Evolutionary conservation across 2,113 vertebrate species (phyloP), one percentile per base, ranked within the genome.

Genomic region (Plecturocebus donacophilus): DNA sequence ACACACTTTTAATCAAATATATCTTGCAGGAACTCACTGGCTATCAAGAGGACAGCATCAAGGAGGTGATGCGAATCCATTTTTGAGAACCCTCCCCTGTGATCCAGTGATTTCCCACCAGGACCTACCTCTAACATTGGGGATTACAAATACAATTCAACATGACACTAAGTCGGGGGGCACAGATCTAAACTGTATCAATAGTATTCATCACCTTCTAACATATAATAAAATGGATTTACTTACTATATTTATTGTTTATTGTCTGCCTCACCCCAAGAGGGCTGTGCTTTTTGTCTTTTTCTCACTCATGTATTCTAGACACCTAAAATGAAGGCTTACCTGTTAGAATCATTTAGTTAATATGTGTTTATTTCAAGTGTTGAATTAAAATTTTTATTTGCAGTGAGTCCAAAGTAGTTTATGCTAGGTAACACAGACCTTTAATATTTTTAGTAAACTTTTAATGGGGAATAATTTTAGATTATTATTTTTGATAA

Each of bases 391-490:
- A 92, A 92, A 76, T 38, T 90, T 11, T 68, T 81, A 42, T 75
- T 27, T 42, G 10, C 84, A 88, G 2, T 80, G 16, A 52, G 10
- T 87, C n/a, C 87, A 42, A 93, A 80, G 14, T 19, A 90, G 27
- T 38, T 95, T 86, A 64, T 88, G 6, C 25, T 70, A 49, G 73
- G 21, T 76, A 96, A 49, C 7, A 61, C 32, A 25, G 70, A 10
- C 3, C 7, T 90, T 87, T 82, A 93, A 88, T 73, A 80, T 91
- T 94, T 94, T 81, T 6, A 91, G 71, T 27, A 71, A 79, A 68
- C 2, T n/a, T 61, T 82, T 45, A 73, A 68, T 73, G 82, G 14
- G 23, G 64, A 49, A 49, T n/a, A 49, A 70, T 17, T 49, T 47
- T 35, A 68, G 35, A 16, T 68, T n/a, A 86, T 45, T 70, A 27